Base-by-base conservation (phyloP, 1,140 invertebrate species). In the Pissodes strobi region DNA sequence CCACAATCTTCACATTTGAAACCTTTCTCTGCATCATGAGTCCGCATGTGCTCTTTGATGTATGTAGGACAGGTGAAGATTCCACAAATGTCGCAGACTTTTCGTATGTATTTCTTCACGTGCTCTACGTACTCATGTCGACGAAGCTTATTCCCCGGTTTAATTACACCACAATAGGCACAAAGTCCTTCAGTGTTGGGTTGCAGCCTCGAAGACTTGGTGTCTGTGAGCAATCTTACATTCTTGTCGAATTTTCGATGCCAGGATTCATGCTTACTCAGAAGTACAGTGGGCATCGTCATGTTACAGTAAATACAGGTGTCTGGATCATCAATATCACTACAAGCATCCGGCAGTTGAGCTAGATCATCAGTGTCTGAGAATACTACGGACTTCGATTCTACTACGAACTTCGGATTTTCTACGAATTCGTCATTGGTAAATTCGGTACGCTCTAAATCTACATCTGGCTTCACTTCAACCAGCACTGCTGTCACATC, bases 1-100 rank as follows among this genome's bases (percentile, higher is more conserved):
- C 84, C 85, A 77, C 91, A 94, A 45, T 85, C 82, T 56, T 86
- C 85, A 76, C 90, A 92, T 2, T 66, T 62, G 22, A 65, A 67
- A 6, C 69, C 27, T 45, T 66, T 60, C 2, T 51, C 67, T 1
- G 66, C 48, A 38, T 71, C 67, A 10, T 65, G 57, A 13, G 63
- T 65, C 13, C 57, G 55, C 48, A 71, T 66, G 38, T 71, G 69
- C 8, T 71, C 69, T 18, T 61, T 75, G 8, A 71, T 49, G 22
- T 65, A 64, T 13, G 53, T 61, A 3, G 52, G 63, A 23, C 56
- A 56, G 12, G 51, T 66, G 19, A 62, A 65, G 3, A 58, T 58
- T 9, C 63, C 63, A 18, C 63, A 65, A 15, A 65, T 37, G 43
- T 58, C 63, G 17, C 63, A 65, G 2, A 65, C 63, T 65, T 65